These are phyloP conservation scores for Argynnis bischoffii DNA, from an alignment of 2,888 invertebrate species.

Conservation along the genomic window DNA sequence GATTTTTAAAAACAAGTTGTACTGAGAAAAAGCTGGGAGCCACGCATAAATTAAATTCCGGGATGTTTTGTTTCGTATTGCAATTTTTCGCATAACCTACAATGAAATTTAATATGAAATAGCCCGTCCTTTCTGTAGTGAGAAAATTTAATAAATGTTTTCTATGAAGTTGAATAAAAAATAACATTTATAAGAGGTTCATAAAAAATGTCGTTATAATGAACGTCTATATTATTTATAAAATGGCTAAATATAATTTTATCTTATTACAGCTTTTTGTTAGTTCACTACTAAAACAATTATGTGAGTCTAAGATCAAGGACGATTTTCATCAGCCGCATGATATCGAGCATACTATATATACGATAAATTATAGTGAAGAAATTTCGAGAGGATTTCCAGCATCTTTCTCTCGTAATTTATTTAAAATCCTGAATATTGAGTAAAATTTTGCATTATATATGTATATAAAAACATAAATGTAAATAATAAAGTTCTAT, in stretches of 20 bases:
- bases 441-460: background rate
- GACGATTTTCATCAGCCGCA: no score
- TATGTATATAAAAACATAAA: background rate
- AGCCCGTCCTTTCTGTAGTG: slow-evolving; percentile 34
- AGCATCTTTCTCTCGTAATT: no score
- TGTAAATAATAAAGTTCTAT: slow-evolving; percentile 18
- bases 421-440: no score
- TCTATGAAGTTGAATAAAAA: slow-evolving; percentile 29
- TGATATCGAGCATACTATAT: no score
- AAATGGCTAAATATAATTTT: background rate
- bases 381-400: no score
- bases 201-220: slow-evolving; percentile 10
- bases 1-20: slow-evolving; percentile 41
- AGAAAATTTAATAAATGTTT: slow-evolving; percentile 42
- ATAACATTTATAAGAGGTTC: slow-evolving; percentile 26
- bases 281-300: background rate
- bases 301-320: no score
- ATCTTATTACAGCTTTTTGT: background rate
- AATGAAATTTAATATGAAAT: slow-evolving; percentile 42
- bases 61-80: slow-evolving; percentile 47
- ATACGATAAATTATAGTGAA: no score
- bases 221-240: slow-evolving; percentile 5
- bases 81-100: slow-evolving; percentile 43
- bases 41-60: slow-evolving; percentile 67
- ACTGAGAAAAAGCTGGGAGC: slow-evolving; percentile 43